A percentile compares a stretch with the other conserved stretches of the same genome.
Evolutionary conservation across 2,888 invertebrate species (phyloP).

Genomic region (Clitarchus hookeri): DNA sequence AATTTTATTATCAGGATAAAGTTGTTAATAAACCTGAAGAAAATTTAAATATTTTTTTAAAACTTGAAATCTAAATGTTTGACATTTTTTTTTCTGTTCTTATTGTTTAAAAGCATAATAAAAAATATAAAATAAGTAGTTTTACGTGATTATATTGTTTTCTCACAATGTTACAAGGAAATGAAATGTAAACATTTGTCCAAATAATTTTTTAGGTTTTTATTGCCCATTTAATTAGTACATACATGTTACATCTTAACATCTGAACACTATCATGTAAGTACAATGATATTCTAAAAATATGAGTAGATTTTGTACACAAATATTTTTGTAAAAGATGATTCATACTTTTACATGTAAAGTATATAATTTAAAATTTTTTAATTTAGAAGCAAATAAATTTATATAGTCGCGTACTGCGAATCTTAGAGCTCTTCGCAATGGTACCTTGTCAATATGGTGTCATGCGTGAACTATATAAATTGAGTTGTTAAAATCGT

Average conservation of each 20-base stretch:
- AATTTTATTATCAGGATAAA: too few relatives aligned
- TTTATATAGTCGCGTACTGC: background rate
- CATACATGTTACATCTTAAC: background rate
- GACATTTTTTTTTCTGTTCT: too few relatives aligned
- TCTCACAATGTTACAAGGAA: too few relatives aligned
- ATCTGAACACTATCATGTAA: background rate
- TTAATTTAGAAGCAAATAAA: background rate
- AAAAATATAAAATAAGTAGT: too few relatives aligned
- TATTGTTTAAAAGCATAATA: too few relatives aligned
- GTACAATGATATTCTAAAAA: slow-evolving; percentile 3
- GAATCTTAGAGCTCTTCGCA: background rate
- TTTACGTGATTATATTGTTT: too few relatives aligned
- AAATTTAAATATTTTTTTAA: too few relatives aligned
- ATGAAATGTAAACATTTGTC: too few relatives aligned
- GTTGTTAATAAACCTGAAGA: too few relatives aligned
- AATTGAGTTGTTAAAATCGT: background rate
- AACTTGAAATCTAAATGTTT: too few relatives aligned
- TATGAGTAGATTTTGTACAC: background rate
- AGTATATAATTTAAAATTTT: background rate
- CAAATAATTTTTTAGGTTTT: background rate
- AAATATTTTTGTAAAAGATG: background rate
- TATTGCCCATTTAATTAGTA: background rate
- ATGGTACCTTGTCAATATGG: background rate
- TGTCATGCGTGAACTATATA: background rate
- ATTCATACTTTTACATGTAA: background rate